Evolutionary conservation across 2,797 vertebrate species (phyloP).

Genomic region (Thunnus albacares): DNA sequence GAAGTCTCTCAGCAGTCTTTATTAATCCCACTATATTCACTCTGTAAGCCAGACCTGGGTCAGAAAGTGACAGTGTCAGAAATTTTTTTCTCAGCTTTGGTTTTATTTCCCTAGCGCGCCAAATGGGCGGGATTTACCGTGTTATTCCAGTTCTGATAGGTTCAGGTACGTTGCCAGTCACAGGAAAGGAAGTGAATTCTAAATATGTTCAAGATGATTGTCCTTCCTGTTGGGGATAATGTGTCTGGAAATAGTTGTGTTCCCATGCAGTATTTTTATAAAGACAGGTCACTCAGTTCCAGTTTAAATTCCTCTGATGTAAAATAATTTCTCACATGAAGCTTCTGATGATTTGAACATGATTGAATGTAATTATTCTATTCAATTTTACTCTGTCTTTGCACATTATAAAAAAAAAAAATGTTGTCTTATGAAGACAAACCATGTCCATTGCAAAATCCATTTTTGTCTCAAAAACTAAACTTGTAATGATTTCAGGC

Average conservation of each 20-base stretch:
- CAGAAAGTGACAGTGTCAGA: neutral
- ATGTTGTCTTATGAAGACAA: constrained; percentile 34
- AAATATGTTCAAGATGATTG: neutral
- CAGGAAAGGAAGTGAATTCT: neutral
- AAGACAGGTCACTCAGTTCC: neutral
- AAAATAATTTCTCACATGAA: neutral
- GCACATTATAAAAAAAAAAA: constrained; percentile 28
- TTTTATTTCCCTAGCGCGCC: neutral
- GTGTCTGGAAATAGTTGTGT: neutral
- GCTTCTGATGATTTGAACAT: neutral
- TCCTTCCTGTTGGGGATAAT: constrained; percentile 13
- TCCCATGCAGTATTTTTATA: neutral
- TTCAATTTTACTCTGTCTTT: constrained; percentile 11
- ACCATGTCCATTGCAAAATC: constrained; percentile 49
- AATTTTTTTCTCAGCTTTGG: neutral
- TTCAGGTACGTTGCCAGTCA: neutral
- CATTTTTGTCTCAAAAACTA: constrained; percentile 54
- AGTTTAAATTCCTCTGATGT: neutral
- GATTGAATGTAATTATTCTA: constrained; percentile 8
- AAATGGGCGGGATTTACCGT: constrained; percentile 13
- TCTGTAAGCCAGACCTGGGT: constrained; percentile 1
- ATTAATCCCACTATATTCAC: constrained; percentile 22
- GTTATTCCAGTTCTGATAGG: constrained; percentile 1
- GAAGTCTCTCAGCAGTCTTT: constrained; percentile 38
- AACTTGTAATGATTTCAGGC: constrained; percentile 74